Evolutionary conservation across 1,140 invertebrate species (phyloP).

Genomic region (Lepidurus apus): DNA sequence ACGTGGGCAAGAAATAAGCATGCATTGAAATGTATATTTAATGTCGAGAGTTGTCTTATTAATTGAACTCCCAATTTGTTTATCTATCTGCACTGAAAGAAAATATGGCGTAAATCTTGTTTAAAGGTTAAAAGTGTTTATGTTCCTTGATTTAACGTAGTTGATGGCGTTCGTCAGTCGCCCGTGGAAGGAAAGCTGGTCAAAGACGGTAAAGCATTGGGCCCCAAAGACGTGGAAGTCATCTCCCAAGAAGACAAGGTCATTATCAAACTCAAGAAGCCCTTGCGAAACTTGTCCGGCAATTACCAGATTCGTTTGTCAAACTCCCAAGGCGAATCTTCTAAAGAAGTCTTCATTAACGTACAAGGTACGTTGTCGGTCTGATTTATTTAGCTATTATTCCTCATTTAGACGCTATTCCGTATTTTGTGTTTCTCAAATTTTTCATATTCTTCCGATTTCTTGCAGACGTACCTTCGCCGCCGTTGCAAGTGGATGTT

Average conservation of each 20-base stretch:
- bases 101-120: background rate
- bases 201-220: slow-evolving; percentile 79
- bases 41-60: background rate
- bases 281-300: slow-evolving; percentile 69
- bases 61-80: background rate
- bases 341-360: slow-evolving; percentile 72
- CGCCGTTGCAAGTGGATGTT: slow-evolving; percentile 83
- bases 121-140: background rate
- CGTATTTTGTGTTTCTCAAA: background rate
- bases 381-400: background rate
- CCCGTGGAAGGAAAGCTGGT: slow-evolving; percentile 80
- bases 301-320: slow-evolving; percentile 78
- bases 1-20: background rate
- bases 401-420: background rate
- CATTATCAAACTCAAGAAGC: slow-evolving; percentile 84
- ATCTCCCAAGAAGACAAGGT: slow-evolving; percentile 82
- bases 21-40: background rate
- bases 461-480: slow-evolving; percentile 68
- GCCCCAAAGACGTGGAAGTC: slow-evolving; percentile 82
- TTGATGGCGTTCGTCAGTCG: slow-evolving; percentile 76
- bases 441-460: slow-evolving; percentile 25
- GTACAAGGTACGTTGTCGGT: slow-evolving; percentile 63
- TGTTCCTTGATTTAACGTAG: slow-evolving; percentile 48
- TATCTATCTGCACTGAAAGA: background rate
- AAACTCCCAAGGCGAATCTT: slow-evolving; percentile 81